Conservation (phyloP, 1,140 invertebrate species). For the Pantala flavescens region DNA sequence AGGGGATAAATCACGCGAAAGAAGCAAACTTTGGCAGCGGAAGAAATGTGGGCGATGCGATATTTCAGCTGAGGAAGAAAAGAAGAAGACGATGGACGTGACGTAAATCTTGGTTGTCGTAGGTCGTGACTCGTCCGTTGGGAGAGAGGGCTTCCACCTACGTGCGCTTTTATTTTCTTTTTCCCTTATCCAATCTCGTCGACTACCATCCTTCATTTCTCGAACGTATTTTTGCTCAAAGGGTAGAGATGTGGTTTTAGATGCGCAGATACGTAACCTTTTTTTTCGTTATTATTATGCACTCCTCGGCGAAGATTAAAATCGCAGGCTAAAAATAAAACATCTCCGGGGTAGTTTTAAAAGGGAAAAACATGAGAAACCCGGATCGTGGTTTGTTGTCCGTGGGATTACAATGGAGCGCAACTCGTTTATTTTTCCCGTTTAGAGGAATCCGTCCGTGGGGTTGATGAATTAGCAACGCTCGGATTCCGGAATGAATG, state of each 20-base stretch:
- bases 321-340: neutral
- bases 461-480: too few species aligned
- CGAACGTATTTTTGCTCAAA: neutral
- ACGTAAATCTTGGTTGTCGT: slow-evolving; percentile 5
- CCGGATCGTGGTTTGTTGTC: too few species aligned
- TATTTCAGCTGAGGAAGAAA: neutral
- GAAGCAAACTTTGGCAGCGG: too few species aligned
- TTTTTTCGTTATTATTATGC: neutral
- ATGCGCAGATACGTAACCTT: neutral
- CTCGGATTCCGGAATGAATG: too few species aligned
- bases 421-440: too few species aligned
- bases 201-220: neutral
- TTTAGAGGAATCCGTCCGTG: too few species aligned
- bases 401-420: too few species aligned
- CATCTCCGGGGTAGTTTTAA: neutral
- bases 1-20: too few species aligned
- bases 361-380: too few species aligned
- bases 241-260: neutral
- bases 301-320: neutral
- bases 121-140: neutral
- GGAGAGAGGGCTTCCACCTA: neutral
- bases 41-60: too few species aligned
- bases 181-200: neutral
- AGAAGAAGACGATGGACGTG: neutral
- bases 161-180: neutral